A percentile compares a stretch with the other conserved stretches of the same genome.
Evolutionary conservation across 2,113 vertebrate species (phyloP).

Genomic region (Amblyopsis rosae): DNA sequence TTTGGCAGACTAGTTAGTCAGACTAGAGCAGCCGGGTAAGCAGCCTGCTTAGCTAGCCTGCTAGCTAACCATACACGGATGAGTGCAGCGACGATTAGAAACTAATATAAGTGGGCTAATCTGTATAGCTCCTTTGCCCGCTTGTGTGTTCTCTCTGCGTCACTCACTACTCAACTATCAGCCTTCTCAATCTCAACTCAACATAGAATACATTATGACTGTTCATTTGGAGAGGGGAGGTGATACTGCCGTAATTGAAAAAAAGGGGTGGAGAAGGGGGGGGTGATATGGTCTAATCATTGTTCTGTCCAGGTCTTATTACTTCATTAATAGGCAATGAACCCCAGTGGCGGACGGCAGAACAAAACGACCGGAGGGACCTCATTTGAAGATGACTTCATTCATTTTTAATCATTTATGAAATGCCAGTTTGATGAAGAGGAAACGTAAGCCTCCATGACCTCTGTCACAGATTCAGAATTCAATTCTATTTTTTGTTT

Average conservation of each 20-base stretch:
- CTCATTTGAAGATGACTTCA: constrained; percentile 34
- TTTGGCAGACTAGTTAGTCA: not conserved
- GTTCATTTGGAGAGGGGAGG: constrained; percentile 35
- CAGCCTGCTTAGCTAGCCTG: not conserved
- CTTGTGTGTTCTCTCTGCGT: constrained; percentile 31
- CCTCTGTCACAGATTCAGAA: not conserved
- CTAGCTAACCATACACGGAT: not conserved
- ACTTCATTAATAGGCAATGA: constrained; percentile 70
- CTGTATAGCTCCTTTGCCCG: not conserved
- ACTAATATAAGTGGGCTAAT: constrained; percentile 1
- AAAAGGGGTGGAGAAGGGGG: constrained; percentile 17
- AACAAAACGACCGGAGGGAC: constrained; percentile 54
- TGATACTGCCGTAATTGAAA: constrained; percentile 43
- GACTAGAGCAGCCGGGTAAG: not conserved
- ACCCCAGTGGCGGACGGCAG: constrained; percentile 37
- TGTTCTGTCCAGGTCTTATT: constrained; percentile 54
- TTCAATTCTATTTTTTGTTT: constrained; percentile 11
- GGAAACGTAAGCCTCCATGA: constrained; percentile 38
- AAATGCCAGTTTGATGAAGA: constrained; percentile 48
- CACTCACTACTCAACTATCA: constrained; percentile 4
- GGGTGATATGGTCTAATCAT: constrained; percentile 56
- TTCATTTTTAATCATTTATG: constrained; percentile 70
- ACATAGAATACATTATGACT: constrained; percentile 42
- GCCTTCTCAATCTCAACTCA: constrained; percentile 36
- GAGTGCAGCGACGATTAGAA: constrained; percentile 21